These are phyloP conservation scores for Cheirogaleus major DNA, from an alignment of 2,797 vertebrate genomes.

Conservation along the genomic window DNA sequence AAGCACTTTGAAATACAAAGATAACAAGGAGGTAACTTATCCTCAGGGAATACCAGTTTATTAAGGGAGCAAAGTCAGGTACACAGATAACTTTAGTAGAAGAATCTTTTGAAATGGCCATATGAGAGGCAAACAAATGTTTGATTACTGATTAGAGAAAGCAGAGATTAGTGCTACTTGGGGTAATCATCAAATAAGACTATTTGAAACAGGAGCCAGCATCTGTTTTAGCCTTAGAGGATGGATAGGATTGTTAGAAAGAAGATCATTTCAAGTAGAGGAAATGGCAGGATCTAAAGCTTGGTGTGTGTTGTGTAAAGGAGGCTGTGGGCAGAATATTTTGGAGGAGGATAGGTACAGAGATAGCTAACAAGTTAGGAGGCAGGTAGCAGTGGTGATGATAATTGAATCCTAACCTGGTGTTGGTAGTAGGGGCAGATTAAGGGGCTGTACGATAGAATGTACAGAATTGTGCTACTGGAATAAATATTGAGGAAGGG, in stretches of 20 bases:
- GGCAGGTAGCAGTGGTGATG: neutral
- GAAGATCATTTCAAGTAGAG: slow-evolving; percentile 2
- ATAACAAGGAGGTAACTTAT: neutral
- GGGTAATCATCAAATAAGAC: slow-evolving; percentile 12
- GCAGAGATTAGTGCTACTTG: neutral
- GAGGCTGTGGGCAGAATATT: neutral
- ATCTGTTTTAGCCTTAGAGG: neutral
- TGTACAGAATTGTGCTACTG: neutral
- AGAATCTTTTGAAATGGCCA: neutral
- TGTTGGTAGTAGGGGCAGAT: neutral
- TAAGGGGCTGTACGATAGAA: neutral
- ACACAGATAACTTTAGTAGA: neutral
- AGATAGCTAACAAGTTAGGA: slow-evolving; percentile 11
- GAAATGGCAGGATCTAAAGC: neutral
- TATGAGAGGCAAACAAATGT: neutral
- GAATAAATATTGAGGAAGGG: slow-evolving; percentile 7
- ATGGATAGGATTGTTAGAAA: neutral
- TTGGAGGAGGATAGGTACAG: neutral
- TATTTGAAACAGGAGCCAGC: neutral
- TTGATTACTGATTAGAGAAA: slow-evolving; percentile 14
- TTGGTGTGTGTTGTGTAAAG: neutral
- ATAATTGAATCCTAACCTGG: neutral
- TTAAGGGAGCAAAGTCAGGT: slow-evolving; percentile 42
- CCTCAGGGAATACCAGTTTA: neutral
- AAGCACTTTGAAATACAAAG: slow-evolving; percentile 39